These are phyloP conservation scores for Laupala kohalensis DNA, from an alignment of 1,140 invertebrate species.

Conservation along the genomic window DNA sequence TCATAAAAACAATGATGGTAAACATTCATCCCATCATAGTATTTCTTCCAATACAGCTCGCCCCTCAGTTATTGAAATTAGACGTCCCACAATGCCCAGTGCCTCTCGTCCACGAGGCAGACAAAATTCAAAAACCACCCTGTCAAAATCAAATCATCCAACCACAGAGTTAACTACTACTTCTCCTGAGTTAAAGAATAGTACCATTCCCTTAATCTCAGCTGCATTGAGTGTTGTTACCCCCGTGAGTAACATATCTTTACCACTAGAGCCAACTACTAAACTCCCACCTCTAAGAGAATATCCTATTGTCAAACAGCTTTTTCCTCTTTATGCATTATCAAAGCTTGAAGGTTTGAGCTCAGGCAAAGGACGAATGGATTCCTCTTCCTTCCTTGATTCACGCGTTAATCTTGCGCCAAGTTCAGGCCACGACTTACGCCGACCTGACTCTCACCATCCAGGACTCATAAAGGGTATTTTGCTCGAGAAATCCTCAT, in stretches of 20 bases:
- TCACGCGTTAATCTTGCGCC: neutral
- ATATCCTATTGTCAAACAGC: conserved; percentile 57
- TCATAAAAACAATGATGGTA: conserved; percentile 17
- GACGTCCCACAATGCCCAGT: neutral
- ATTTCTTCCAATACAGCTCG: neutral
- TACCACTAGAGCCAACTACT: conserved; percentile 18
- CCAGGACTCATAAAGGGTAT: neutral
- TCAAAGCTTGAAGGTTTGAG: conserved; percentile 1
- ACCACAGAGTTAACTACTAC: neutral
- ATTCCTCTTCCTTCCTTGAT: conserved; percentile 1
- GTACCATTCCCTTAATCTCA: neutral
- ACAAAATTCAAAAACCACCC: neutral
- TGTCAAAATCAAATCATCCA: neutral
- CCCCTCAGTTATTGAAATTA: neutral
- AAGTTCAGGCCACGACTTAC: conserved; percentile 1
- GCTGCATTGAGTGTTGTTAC: neutral
- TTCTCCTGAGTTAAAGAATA: neutral
- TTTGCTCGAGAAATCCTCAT: neutral
- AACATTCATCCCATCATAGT: neutral
- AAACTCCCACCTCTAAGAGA: conserved; percentile 42
- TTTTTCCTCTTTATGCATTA: conserved; percentile 22
- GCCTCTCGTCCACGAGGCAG: neutral
- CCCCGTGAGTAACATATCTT: conserved; percentile 15
- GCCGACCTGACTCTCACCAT: neutral
- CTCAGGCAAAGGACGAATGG: conserved; percentile 1